Base-by-base conservation (phyloP, 2,888 invertebrate species). In the Chrysolina americana region DNA sequence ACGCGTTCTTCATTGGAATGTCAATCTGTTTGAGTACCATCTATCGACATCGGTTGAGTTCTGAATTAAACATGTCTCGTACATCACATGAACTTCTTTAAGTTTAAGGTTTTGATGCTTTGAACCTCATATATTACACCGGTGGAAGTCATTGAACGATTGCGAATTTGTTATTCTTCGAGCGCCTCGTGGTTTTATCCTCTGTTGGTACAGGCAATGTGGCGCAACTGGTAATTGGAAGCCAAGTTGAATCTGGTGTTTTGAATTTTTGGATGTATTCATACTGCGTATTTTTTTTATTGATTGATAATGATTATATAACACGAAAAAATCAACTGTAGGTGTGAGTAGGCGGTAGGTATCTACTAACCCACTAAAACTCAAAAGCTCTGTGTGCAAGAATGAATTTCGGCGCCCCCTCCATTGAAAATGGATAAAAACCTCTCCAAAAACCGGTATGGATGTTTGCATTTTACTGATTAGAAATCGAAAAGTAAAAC, bases 91-190 rank as follows among this genome's bases (percentile, higher is more conserved):
- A 83, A 84, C 83, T 84, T 83, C 80, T 83, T 82, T 74, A 82
- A 79, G 83, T 83, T 82, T 82, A 82, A 83, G 82, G 82, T 84
- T 82, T 83, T 82, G 81, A 83, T 83, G 83, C 84, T 84, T 81
- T 83, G 83, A 84, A 84, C 83, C 80, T 82, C 82, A 82, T 84
- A 83, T 81, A 80, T 82, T 81, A 76, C 75, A 66, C 80, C 80
- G 79, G 76, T 76, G 77, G 80, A 84, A 85, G 86, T 86, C 86
- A 83, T 86, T 86, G 86, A 86, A 86, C 86, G 86, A 85, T 86
- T 81, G 84, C 84, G 81, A 83, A 84, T 85, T 86, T 84, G 80
- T 82, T 85, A 86, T 86, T 86, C 79, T 66, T 72, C 28, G 50
- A 70, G 53, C 65, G 69, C 63, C 50, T 48, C 41, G 70, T 41